Base-by-base conservation (phyloP, 2,113 vertebrate species). In the Lepus timidus region DNA sequence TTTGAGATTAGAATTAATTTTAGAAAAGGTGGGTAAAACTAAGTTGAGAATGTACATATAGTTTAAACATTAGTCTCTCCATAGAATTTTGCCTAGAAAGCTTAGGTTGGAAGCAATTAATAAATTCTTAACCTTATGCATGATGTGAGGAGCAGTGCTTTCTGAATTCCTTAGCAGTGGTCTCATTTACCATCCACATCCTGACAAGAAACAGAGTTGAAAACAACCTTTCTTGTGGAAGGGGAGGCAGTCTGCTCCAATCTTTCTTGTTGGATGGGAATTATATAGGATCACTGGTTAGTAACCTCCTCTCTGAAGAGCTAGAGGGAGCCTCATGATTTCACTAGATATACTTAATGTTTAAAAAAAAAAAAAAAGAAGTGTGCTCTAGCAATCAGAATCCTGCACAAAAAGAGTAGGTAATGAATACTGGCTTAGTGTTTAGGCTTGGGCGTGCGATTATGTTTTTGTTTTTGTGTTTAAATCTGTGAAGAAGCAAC, bases 321-420 rank as follows among this genome's bases (percentile, higher is more conserved):
- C 97, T 97, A 98, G 97, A 98, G 97, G 96, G 96, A 98, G 97
- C 97, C 96, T 98, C 94, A 29, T 67, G 96, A 97, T 98, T 98
- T 98, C 98, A 91, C 96, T 97, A 98, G 88, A 79, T 96, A 90
- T 85, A 91, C 90, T 86, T 97, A 96, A 90, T 87, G 64, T 93
- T 81, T 81, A 84, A 61, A 79, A 86, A 74, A 81, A 33, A 33
- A 33, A 6, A 33, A 55, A 96, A 90, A 6, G 29, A 58, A 96
- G 55, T 90, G 80, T 33, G 90, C 3, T 93, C 33, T 95, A 71
- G 91, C 75, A 90, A 90, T 96, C 61, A 33, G 55, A 93, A 58
- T 39, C 10, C 44, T 95, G 87, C 71, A 95, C 31, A 2, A 36
- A 92, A 94, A 79, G 39, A 90, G 86, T 80, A 92, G 90, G 84